Percentiles rank a stretch among this genome's conserved stretches.
These are phyloP conservation scores for Hypsibius dujardini DNA, from an alignment of 1,140 invertebrate species.

Conservation along the genomic window DNA sequence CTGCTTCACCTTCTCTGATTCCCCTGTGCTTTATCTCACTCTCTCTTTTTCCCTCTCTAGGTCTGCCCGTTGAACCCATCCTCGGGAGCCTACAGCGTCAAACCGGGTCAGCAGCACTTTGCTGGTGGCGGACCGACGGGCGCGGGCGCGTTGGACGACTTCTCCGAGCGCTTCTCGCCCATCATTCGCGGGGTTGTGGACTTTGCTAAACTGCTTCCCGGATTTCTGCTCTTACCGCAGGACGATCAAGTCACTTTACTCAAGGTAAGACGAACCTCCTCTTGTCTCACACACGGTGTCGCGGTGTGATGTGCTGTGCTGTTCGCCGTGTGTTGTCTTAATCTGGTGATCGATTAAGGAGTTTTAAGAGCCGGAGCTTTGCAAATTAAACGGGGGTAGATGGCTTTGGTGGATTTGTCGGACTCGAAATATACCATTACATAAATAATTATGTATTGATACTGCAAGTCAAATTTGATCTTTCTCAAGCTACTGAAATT, in stretches of 20 bases:
- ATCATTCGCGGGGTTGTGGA: constrained; percentile 90
- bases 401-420: no score
- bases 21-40: neutral
- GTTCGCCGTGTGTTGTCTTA: no score
- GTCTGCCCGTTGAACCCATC: constrained; percentile 81
- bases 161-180: constrained; percentile 78
- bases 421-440: no score
- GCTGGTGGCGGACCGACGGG: no score
- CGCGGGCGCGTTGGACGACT: constrained; percentile 62
- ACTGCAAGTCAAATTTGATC: no score
- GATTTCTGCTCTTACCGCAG: constrained; percentile 77
- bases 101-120: constrained; percentile 19
- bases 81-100: constrained; percentile 46
- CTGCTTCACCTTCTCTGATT: neutral
- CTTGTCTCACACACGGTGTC: no score
- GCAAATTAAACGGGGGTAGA: no score
- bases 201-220: constrained; percentile 89
- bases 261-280: constrained; percentile 53
- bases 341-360: no score
- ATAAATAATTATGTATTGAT: no score
- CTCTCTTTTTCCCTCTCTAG: constrained; percentile 39
- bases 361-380: no score
- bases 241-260: constrained; percentile 90
- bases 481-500: no score
- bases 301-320: no score